Evolutionary conservation across 2,797 vertebrate genomes (phyloP).

Genomic region (Sebastes nivosus): DNA sequence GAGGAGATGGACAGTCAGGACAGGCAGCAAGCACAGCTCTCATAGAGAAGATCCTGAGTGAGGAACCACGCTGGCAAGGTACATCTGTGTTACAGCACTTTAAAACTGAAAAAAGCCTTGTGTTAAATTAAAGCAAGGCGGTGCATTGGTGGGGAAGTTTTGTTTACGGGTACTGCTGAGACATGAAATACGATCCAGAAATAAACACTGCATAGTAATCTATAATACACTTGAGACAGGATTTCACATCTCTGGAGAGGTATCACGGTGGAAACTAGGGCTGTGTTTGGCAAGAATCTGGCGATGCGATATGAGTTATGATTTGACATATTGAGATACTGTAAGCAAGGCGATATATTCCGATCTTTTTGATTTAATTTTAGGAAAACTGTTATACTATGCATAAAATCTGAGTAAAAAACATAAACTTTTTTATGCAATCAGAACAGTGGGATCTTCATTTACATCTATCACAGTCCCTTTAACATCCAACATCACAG

Average conservation of each 20-base stretch:
- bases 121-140: neutral
- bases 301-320: too few species aligned
- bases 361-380: too few species aligned
- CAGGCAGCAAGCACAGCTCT: constrained; percentile 97
- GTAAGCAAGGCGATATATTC: too few species aligned
- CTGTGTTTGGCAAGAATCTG: too few species aligned
- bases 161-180: neutral
- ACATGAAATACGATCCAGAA: neutral
- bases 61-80: constrained; percentile 99
- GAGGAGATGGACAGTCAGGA: constrained; percentile 92
- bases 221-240: neutral
- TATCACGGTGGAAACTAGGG: neutral
- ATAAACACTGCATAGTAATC: neutral
- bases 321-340: too few species aligned
- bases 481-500: too few species aligned
- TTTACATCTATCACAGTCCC: too few species aligned
- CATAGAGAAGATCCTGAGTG: constrained; percentile 96
- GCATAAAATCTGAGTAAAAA: too few species aligned
- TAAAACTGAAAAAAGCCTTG: neutral
- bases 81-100: neutral
- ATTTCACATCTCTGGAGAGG: neutral
- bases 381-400: too few species aligned
- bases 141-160: neutral
- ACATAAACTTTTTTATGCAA: too few species aligned
- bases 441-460: too few species aligned